Conservation (phyloP, 2,888 invertebrate species). For the Oligia strigilis region DNA sequence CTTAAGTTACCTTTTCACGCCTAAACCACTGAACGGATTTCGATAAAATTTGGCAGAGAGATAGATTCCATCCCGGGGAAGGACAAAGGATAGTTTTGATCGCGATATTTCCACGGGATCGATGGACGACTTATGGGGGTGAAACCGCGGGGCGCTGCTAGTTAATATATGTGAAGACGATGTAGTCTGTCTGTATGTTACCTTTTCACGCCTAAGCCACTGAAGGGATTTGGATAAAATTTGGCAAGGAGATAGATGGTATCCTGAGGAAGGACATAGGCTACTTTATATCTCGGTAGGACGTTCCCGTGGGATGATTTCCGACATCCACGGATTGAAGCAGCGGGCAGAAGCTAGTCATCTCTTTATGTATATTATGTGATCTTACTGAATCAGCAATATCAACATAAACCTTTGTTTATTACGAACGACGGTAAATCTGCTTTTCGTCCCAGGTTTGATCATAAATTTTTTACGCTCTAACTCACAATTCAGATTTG, state of each 20-base stretch:
- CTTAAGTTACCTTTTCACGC: too few species aligned
- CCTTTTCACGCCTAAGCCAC: not conserved
- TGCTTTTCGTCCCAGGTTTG: not conserved
- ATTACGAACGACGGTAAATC: conserved; percentile 12
- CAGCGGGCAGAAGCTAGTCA: not conserved
- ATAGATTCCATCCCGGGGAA: too few species aligned
- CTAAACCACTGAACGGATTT: too few species aligned
- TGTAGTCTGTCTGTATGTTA: not conserved
- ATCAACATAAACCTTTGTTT: not conserved
- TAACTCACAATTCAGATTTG: conserved; percentile 15
- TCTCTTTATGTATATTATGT: not conserved
- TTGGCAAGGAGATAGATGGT: not conserved
- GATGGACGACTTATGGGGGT: too few species aligned
- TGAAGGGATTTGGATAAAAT: not conserved
- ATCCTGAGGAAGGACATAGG: not conserved
- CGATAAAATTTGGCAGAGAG: too few species aligned
- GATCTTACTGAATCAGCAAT: not conserved
- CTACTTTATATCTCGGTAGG: not conserved
- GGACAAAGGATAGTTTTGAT: too few species aligned
- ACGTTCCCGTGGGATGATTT: not conserved
- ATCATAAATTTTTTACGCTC: conserved; percentile 1
- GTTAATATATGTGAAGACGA: too few species aligned
- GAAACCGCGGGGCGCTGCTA: too few species aligned
- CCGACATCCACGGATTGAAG: not conserved
- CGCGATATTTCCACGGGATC: too few species aligned